Conservation (phyloP, 2,888 invertebrate genomes). For the Drosophila dives region DNA sequence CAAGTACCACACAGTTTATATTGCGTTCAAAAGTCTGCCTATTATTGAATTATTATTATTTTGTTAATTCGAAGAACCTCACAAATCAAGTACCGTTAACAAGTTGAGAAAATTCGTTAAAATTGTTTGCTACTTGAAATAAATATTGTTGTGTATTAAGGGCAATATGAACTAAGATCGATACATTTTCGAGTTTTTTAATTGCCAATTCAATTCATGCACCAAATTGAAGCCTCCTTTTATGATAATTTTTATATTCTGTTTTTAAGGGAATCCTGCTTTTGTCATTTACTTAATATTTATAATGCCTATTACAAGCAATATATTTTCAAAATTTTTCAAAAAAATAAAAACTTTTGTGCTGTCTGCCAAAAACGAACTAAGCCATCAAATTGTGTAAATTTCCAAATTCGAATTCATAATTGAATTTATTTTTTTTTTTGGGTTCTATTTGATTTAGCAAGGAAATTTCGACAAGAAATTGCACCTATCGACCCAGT, state of each 20-base stretch:
- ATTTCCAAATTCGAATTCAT: background rate
- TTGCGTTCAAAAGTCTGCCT: background rate
- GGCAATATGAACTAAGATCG: too few species aligned
- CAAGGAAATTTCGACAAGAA: background rate
- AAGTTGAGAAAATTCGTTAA: background rate
- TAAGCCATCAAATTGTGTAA: background rate
- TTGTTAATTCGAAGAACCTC: background rate
- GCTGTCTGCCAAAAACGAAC: background rate
- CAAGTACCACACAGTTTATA: background rate
- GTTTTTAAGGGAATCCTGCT: background rate
- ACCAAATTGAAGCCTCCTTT: background rate
- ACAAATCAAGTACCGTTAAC: background rate
- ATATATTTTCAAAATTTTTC: background rate
- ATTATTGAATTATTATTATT: background rate
- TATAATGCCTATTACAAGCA: background rate
- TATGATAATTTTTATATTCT: too few species aligned
- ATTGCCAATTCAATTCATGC: background rate
- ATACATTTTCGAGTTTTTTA: background rate
- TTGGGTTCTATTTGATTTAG: background rate
- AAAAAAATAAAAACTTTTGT: background rate
- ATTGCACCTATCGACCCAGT: constrained; percentile 9
- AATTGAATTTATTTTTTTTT: background rate
- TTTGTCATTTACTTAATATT: background rate
- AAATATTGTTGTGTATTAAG: background rate
- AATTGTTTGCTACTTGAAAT: background rate